Evolutionary conservation across 2,888 invertebrate species (phyloP), one percentile per base, ranked within the genome.

Genomic region (Drosophila bunnanda): DNA sequence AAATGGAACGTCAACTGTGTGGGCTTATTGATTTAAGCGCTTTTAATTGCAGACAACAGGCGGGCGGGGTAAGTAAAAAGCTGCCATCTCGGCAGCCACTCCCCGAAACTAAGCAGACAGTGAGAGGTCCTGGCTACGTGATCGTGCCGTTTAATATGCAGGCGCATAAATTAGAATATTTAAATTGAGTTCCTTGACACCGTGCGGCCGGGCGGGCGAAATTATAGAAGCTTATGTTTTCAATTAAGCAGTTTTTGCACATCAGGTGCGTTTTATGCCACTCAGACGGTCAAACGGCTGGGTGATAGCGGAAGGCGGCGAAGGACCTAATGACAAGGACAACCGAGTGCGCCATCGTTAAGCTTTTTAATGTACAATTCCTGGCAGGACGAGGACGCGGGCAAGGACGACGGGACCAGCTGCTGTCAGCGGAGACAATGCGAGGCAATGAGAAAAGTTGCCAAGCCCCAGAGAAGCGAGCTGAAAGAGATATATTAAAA

Each of bases 221-320:
- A 78, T 88, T 85, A 88, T 80, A 79, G 77, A 79, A 80, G 88
- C 87, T 88, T 88, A 88, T 85, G 85, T 83, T 87, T 80, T 88
- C 88, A 88, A 88, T 88, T 88, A 88, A 82, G 82, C 80, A 83
- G 77, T 88, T 85, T 79, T 76, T 77, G 79, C 75, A 85, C 86
- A 85, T 85, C 86, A 86, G 86, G 86, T 86, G 86, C 76, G 85
- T 81, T 87, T 86, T 77, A 86, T 87, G 85, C 58, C 79, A 67
- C 69, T 67, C 72, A 61, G 79, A 72, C 67, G 62, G 60, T 60
- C 68, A 74, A 61, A 67, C 70, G 66, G 28, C 54, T 36, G 54
- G 12, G 28, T 22, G 39, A 9, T 1, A 10, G n/a, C 13, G 25
- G 52, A n/a, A 7, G 32, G 30, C 39, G 6, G 30, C 8, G 30